phyloP scores from a whole-genome alignment of 2,888 invertebrate genomes.

The Chymomyza caudatula region DNA sequence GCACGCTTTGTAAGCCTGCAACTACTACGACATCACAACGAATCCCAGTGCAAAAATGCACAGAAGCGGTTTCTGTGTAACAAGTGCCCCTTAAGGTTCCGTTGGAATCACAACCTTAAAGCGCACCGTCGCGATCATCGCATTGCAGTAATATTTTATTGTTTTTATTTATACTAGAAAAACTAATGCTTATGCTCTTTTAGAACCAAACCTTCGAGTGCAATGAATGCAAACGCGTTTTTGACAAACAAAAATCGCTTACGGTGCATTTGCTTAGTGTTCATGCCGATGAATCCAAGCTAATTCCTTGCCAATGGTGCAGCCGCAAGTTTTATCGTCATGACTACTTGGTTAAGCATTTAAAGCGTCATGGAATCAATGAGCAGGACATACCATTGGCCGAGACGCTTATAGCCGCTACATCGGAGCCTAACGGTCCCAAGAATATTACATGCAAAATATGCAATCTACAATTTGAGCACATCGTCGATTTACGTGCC shows the following conservation, averaged over 20 bases:
- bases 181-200: background rate
- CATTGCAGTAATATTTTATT: background rate
- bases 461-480: conserved; percentile 63
- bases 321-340: conserved; percentile 71
- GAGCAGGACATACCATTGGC: conserved; percentile 60
- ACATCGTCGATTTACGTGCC: conserved; percentile 54
- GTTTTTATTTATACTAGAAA: background rate
- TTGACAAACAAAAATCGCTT: conserved; percentile 69
- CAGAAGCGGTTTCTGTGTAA: conserved; percentile 73
- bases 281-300: conserved; percentile 62
- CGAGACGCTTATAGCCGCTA: conserved; percentile 63
- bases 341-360: conserved; percentile 71
- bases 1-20: conserved; percentile 80
- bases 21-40: conserved; percentile 80
- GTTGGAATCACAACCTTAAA: conserved; percentile 75
- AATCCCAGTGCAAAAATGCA: conserved; percentile 76
- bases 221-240: conserved; percentile 55
- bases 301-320: conserved; percentile 74
- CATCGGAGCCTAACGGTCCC: conserved; percentile 66
- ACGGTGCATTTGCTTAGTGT: conserved; percentile 65
- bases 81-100: conserved; percentile 73
- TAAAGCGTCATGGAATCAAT: conserved; percentile 64
- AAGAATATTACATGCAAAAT: conserved; percentile 70
- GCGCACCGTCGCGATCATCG: conserved; percentile 49
- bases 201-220: conserved; percentile 59